A percentile compares a stretch with the other conserved stretches of the same genome.
phyloP scores from a whole-genome alignment of 2,888 invertebrate genomes.

The Buathra laborator region DNA sequence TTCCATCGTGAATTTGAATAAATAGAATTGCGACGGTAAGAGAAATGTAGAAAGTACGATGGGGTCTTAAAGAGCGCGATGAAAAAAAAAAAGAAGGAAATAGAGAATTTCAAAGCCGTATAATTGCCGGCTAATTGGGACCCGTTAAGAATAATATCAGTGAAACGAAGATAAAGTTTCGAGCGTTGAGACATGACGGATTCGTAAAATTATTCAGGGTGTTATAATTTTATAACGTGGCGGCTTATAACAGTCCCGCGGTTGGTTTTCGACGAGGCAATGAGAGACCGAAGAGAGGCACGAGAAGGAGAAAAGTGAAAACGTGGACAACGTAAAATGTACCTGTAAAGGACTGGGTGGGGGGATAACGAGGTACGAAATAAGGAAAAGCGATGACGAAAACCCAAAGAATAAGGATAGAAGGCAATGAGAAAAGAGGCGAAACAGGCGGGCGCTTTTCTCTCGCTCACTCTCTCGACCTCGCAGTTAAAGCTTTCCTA shows the following conservation, averaged over 20 bases:
- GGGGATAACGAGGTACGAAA: conserved; percentile 8
- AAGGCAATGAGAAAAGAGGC: conserved; percentile 15
- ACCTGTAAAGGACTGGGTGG: background rate
- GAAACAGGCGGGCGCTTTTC: conserved; percentile 37
- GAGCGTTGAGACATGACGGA: conserved; percentile 34
- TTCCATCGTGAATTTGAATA: background rate
- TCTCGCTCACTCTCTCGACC: conserved; percentile 7
- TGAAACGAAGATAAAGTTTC: conserved; percentile 40
- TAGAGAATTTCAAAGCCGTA: conserved; percentile 57
- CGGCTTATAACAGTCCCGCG: background rate
- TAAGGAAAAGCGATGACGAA: conserved; percentile 7
- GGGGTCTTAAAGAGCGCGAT: conserved; percentile 11
- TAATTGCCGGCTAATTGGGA: conserved; percentile 67
- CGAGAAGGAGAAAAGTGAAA: background rate
- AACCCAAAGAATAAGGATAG: conserved; percentile 1
- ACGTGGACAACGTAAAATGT: background rate
- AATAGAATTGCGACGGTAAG: background rate
- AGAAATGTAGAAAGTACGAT: conserved; percentile 6
- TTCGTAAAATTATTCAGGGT: conserved; percentile 62
- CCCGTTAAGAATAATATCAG: conserved; percentile 60
- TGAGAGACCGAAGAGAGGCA: conserved; percentile 26
- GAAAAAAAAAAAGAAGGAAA: conserved; percentile 39
- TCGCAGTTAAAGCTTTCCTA: conserved; percentile 35
- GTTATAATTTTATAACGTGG: conserved; percentile 58
- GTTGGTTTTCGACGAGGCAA: conserved; percentile 14